A percentile compares a stretch with the other conserved stretches of the same genome.
Conservation (phyloP, 2,113 vertebrate genomes). For the Drymodes brunneopygia region DNA sequence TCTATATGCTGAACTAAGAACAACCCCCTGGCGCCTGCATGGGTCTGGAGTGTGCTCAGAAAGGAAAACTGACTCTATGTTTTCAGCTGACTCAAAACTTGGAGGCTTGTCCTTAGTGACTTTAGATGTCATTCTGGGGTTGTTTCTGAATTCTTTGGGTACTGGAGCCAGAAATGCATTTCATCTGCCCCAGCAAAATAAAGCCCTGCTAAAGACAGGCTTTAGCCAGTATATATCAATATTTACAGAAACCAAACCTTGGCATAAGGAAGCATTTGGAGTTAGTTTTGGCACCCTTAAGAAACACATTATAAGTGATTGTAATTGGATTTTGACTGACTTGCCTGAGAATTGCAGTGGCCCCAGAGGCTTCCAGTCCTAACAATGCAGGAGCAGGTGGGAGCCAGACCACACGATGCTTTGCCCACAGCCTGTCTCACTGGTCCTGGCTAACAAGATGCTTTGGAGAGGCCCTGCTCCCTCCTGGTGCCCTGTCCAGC, state of each 20-base stretch:
- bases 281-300: background rate
- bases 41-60: background rate
- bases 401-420: background rate
- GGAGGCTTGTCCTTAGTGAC: background rate
- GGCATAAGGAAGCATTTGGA: background rate
- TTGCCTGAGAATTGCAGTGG: background rate
- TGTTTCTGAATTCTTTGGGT: background rate
- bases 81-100: background rate
- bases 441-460: background rate
- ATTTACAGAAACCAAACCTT: background rate
- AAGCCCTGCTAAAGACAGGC: background rate
- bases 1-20: background rate
- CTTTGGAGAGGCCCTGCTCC: background rate
- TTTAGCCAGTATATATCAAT: background rate
- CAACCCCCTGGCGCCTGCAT: background rate
- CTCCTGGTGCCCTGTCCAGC: background rate
- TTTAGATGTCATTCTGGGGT: background rate
- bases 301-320: background rate
- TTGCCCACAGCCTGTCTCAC: background rate
- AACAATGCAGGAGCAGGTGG: background rate
- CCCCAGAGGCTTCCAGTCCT: background rate
- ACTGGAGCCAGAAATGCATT: background rate
- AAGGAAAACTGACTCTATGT: background rate
- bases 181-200: background rate
- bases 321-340: background rate